These are phyloP conservation scores for Epizoanthus stellaris DNA, from an alignment of 92 coral and sea anemone species.

Conservation along the genomic window DNA sequence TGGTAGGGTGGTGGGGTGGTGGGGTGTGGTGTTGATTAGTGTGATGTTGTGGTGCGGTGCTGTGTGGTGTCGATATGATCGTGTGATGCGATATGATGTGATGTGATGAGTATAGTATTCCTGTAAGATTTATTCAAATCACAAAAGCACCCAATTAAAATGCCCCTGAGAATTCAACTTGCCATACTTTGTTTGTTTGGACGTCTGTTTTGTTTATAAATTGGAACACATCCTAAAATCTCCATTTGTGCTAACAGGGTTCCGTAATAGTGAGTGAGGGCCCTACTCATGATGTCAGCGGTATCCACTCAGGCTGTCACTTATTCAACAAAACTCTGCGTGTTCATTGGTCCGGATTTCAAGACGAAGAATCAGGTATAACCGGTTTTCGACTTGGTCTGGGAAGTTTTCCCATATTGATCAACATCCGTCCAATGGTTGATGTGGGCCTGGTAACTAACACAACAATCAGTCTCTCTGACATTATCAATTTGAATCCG, in stretches of 20 bases:
- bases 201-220: too few relatives aligned
- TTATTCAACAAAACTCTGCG: conserved; percentile 54
- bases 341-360: conserved; percentile 58
- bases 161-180: too few relatives aligned
- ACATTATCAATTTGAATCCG: conserved; percentile 25
- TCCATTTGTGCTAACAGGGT: conserved; percentile 30
- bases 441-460: conserved; percentile 38
- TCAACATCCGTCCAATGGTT: conserved; percentile 35
- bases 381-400: conserved; percentile 56
- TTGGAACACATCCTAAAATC: not conserved
- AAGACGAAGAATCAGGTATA: conserved; percentile 60
- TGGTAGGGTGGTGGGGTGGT: too few relatives aligned
- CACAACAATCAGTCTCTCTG: conserved; percentile 37
- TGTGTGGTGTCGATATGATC: too few relatives aligned
- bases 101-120: too few relatives aligned
- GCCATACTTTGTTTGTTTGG: too few relatives aligned
- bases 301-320: conserved; percentile 57
- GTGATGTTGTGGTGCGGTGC: too few relatives aligned
- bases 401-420: conserved; percentile 41
- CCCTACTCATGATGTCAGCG: conserved; percentile 48
- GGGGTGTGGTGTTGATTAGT: too few relatives aligned
- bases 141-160: too few relatives aligned
- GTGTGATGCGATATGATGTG: too few relatives aligned
- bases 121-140: too few relatives aligned
- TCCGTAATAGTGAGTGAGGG: conserved; percentile 49